Evolutionary conservation across 2,888 invertebrate genomes (phyloP).

Genomic region (Cheilosia variabilis): DNA sequence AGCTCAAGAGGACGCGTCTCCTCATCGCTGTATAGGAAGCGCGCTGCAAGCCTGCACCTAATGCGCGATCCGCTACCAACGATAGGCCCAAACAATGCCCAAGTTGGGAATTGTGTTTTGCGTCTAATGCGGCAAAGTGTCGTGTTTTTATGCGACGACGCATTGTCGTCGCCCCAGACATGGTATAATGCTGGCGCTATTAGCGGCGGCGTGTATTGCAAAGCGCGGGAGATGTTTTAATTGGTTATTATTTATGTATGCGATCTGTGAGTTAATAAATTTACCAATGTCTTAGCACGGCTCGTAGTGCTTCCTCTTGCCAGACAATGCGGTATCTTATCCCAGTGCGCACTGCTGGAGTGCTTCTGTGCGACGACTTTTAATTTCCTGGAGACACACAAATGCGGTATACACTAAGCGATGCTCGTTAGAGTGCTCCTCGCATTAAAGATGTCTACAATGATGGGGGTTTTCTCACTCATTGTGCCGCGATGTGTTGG

Average conservation of each 20-base stretch:
- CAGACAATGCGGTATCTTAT: constrained; percentile 19
- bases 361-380: constrained; percentile 10
- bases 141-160: constrained; percentile 52
- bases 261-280: constrained; percentile 64
- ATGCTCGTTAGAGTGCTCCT: constrained; percentile 42
- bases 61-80: constrained; percentile 48
- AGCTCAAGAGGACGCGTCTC: constrained; percentile 11
- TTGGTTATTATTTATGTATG: constrained; percentile 74
- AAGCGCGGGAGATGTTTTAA: constrained; percentile 74
- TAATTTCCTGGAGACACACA: constrained; percentile 56
- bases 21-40: constrained; percentile 41
- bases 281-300: constrained; percentile 39
- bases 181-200: constrained; percentile 28
- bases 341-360: constrained; percentile 12
- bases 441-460: background rate
- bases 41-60: constrained; percentile 33
- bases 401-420: constrained; percentile 26
- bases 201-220: constrained; percentile 45
- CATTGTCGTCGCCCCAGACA: constrained; percentile 38
- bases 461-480: constrained; percentile 29
- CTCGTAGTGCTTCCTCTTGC: constrained; percentile 50
- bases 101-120: constrained; percentile 62
- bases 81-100: constrained; percentile 67
- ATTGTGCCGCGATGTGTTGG: constrained; percentile 12
- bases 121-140: constrained; percentile 56